Conservation (phyloP, 2,797 vertebrate species). For the Acestrorhynchus altus region DNA sequence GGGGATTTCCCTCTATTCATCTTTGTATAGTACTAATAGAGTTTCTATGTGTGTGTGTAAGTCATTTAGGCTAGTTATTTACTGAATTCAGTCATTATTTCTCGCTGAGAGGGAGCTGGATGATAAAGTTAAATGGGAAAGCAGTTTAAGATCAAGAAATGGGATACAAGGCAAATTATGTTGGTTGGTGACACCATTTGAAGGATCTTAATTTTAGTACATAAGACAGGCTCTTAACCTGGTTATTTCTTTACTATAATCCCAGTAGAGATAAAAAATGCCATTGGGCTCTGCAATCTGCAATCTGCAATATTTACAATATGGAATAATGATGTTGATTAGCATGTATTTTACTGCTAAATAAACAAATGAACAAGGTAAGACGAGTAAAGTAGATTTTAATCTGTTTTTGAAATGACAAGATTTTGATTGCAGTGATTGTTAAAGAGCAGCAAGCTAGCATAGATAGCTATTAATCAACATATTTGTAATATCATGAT, state of each 20-base stretch:
- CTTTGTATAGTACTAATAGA: constrained; percentile 21
- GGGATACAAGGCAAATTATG: not conserved
- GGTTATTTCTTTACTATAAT: not conserved
- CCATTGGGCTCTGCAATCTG: too few species aligned
- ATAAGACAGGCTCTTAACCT: not conserved
- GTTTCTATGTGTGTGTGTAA: constrained; percentile 16
- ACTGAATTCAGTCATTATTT: constrained; percentile 10
- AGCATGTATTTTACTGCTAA: too few species aligned
- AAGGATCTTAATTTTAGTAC: too few species aligned
- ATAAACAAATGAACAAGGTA: too few species aligned
- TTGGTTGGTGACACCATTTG: too few species aligned
- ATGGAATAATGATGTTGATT: too few species aligned
- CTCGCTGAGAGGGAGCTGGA: constrained; percentile 16
- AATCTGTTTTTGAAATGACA: not conserved
- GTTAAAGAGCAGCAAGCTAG: too few species aligned
- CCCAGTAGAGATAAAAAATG: not conserved
- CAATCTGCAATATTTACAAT: too few species aligned
- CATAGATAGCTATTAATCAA: too few species aligned
- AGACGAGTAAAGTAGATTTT: too few species aligned
- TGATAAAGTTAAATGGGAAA: constrained; percentile 8
- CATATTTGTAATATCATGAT: too few species aligned
- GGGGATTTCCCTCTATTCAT: constrained; percentile 41
- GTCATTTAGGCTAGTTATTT: constrained; percentile 16
- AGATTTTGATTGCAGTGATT: too few species aligned
- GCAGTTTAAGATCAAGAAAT: constrained; percentile 13